Conservation (phyloP, 2,113 vertebrate genomes). For the Uria aalge region DNA sequence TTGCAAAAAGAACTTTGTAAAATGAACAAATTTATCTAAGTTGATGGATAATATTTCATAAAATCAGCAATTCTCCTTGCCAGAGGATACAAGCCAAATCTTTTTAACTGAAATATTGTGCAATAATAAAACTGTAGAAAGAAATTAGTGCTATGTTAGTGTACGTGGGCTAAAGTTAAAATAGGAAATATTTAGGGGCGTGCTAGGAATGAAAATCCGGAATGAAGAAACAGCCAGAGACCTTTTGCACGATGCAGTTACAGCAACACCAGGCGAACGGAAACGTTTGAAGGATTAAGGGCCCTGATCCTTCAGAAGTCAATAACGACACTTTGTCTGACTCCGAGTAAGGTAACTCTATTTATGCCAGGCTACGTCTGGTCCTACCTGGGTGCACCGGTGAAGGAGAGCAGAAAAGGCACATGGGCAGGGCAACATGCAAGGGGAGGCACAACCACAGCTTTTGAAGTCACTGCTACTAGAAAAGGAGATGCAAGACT, state of each 20-base stretch:
- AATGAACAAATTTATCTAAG: slow-evolving; percentile 50
- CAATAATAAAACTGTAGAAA: slow-evolving; percentile 33
- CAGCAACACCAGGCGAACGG: neutral
- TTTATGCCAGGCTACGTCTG: neutral
- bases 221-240: neutral
- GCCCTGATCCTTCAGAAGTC: neutral
- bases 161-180: neutral
- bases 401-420: accelerated
- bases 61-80: slow-evolving; percentile 33
- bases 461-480: neutral
- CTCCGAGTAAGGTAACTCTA: neutral
- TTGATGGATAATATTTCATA: slow-evolving; percentile 61
- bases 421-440: accelerated
- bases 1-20: slow-evolving; percentile 16
- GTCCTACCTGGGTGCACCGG: too few species aligned
- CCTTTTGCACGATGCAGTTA: neutral
- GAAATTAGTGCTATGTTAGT: slow-evolving; percentile 5
- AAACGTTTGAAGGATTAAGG: neutral
- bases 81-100: slow-evolving; percentile 37
- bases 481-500: neutral
- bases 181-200: neutral
- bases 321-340: neutral
- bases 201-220: neutral
- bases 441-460: neutral
- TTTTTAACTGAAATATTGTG: slow-evolving; percentile 42